Evolutionary conservation across 2,797 vertebrate genomes (phyloP), one percentile per base, ranked within the genome.

Genomic region (Erithacus rubecula): DNA sequence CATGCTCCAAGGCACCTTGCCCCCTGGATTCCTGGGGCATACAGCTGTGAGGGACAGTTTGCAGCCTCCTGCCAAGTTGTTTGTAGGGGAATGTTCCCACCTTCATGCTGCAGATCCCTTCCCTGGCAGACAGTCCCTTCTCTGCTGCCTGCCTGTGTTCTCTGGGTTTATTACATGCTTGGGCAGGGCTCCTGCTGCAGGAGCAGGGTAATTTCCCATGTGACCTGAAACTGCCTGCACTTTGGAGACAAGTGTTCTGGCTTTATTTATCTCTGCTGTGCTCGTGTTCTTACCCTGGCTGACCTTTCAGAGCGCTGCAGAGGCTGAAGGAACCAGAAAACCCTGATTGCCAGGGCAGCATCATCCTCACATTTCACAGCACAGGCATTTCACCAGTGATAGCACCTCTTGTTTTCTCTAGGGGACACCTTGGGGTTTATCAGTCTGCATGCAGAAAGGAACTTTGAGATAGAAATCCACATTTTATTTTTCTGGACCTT

Each of bases 291-390:
- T 59, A 24, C 7, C 77, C 60, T 83, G 65, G 19, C 49, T 81
- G 83, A 77, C 53, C 37, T 86, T 74, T 68, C 0, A 0, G 52
- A 74, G 60, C 24, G n/a, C 46, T 11, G 6, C 0, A 0, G 37
- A 56, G 37, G 49, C 75, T 63, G 65, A 77, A 53, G 58, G 64
- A 95, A 56, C 69, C 43, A 46, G 65, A 67, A 87, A 90, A 13
- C 58, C 46, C 65, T 75, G 86, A 52, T 53, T 51, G 64, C 68
- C 41, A 55, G 67, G 64, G 64, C 44, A 24, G 9, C 2, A 8
- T 52, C 15, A 67, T 34, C 44, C 36, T 89, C 13, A 0, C 12
- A 9, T 79, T 79, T 84, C 63, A 24, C 37, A 76, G 53, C 1
- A 3, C 39, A 53, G 19, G 17, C 4, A 0, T 43, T 80, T 79